A percentile compares a stretch with the other conserved stretches of the same genome.
Conservation (phyloP, 2,113 vertebrate genomes). For the Paradoxurus hermaphroditus region DNA sequence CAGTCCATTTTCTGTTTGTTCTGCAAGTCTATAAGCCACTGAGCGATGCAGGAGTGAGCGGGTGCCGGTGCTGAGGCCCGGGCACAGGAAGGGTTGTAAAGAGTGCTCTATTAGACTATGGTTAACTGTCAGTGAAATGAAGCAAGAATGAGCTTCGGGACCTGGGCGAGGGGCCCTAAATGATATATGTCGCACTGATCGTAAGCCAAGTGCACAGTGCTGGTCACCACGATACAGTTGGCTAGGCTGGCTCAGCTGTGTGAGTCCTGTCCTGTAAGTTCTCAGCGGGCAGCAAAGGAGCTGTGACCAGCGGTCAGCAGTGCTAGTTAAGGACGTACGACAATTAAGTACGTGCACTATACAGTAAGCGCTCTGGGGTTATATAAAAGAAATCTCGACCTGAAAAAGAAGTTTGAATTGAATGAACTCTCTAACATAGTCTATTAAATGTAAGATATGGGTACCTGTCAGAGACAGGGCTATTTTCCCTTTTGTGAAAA, state of each 20-base stretch:
- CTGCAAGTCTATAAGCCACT: neutral
- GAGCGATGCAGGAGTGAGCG: neutral
- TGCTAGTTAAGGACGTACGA: neutral
- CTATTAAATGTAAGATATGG: neutral
- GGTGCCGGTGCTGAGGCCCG: neutral
- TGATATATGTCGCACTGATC: neutral
- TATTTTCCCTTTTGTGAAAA: neutral
- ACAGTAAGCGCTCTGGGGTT: neutral
- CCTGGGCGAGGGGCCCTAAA: neutral
- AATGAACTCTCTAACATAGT: neutral
- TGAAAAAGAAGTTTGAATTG: neutral
- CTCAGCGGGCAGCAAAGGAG: neutral
- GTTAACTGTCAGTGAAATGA: neutral
- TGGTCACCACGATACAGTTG: neutral
- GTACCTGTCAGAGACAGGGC: neutral
- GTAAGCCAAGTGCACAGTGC: neutral
- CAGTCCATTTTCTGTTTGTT: slow-evolving; percentile 21
- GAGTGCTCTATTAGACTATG: neutral
- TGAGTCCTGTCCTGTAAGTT: neutral
- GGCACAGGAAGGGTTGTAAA: neutral
- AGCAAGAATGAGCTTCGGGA: neutral
- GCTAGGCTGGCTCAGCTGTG: neutral
- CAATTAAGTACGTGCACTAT: no score
- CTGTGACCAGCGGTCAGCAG: neutral
- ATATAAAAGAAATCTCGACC: neutral